Percentiles rank a stretch among this genome's conserved stretches.
phyloP scores from a whole-genome alignment of 2,888 invertebrate genomes.

The Pseudococcus viburni region DNA sequence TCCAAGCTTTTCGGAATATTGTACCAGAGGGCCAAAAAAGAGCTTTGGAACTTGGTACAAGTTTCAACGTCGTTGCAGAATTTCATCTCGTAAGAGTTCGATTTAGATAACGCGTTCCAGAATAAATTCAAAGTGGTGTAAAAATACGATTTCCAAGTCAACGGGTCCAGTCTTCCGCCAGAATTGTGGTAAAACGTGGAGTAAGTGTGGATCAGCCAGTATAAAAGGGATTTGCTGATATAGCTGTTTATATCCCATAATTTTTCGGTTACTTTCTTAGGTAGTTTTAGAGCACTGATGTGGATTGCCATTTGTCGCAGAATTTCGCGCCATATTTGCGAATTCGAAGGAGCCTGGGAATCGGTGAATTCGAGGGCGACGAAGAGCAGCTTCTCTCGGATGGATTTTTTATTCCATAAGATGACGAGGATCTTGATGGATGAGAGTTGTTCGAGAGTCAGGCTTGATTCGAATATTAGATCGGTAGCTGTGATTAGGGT shows the following conservation, averaged over 20 bases:
- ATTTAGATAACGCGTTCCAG: neutral
- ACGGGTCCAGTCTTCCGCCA: neutral
- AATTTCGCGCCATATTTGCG: neutral
- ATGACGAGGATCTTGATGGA: conserved; percentile 11
- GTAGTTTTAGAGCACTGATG: neutral
- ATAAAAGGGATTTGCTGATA: conserved; percentile 12
- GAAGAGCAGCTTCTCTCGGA: neutral
- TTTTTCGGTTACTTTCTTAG: neutral
- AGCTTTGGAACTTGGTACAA: neutral
- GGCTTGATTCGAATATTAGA: conserved; percentile 1
- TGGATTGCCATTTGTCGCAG: neutral
- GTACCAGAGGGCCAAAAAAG: neutral
- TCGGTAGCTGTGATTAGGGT: neutral
- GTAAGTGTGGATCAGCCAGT: conserved; percentile 36
- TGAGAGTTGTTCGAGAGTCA: conserved; percentile 13
- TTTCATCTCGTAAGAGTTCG: conserved; percentile 19
- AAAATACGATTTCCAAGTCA: conserved; percentile 42
- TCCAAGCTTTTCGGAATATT: conserved; percentile 25
- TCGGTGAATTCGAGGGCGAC: neutral
- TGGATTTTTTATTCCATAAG: conserved; percentile 8
- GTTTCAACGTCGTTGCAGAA: neutral
- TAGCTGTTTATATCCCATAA: conserved; percentile 22
- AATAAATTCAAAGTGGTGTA: conserved; percentile 17
- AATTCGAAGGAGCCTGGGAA: neutral
- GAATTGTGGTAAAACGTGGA: neutral